Conservation (phyloP, 2,113 vertebrate genomes). For the Podiceps cristatus region DNA sequence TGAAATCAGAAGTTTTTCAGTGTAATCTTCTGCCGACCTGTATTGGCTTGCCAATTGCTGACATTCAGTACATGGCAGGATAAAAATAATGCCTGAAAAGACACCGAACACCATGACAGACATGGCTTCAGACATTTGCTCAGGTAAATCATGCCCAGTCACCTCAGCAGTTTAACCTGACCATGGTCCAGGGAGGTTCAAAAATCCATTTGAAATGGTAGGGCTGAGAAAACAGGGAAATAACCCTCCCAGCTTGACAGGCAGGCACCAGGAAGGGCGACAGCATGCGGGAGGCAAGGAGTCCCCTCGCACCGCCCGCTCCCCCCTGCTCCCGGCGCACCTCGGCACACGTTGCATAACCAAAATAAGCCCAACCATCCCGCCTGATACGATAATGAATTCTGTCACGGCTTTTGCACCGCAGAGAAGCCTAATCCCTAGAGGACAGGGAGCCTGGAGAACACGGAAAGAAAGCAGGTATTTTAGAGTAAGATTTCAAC, state of each 20-base stretch:
- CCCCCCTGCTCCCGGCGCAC: not conserved
- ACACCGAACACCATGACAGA: not conserved
- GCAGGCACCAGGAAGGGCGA: not conserved
- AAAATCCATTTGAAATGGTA: not conserved
- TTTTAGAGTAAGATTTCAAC: not conserved
- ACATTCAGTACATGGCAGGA: not conserved
- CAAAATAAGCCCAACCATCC: slow-evolving; percentile 23
- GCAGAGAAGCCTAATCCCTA: not conserved
- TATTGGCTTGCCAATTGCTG: not conserved
- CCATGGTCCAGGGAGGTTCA: not conserved
- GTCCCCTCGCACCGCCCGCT: not conserved
- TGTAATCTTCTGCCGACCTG: not conserved
- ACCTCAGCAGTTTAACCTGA: not conserved
- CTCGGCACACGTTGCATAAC: not conserved
- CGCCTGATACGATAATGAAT: slow-evolving; percentile 18
- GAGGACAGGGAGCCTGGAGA: not conserved
- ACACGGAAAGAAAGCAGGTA: not conserved
- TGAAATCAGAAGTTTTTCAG: not conserved
- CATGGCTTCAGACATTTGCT: not conserved
- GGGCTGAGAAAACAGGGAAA: not conserved
- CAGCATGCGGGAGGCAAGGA: not conserved
- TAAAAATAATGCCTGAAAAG: not conserved
- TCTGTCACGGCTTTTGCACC: slow-evolving; percentile 25
- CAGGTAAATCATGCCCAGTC: not conserved
- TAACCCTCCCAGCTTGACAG: not conserved